A percentile compares a stretch with the other conserved stretches of the same genome.
Evolutionary conservation across 2,797 vertebrate genomes (phyloP).

Genomic region (Chiloscyllium punctatum): DNA sequence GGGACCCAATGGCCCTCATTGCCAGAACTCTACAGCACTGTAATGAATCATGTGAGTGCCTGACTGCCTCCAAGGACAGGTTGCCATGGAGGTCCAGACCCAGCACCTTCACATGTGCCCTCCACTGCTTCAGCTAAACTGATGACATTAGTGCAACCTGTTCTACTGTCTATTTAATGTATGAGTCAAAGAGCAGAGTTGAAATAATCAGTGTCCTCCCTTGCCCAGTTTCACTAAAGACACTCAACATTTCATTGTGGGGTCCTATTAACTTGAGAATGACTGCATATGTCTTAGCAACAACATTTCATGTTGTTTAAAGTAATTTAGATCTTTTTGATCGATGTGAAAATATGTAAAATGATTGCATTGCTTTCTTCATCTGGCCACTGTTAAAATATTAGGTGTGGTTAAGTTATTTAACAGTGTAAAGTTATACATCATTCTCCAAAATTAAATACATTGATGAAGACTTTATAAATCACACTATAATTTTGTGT

Average conservation of each 20-base stretch:
- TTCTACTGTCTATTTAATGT: background rate
- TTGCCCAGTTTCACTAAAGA: background rate
- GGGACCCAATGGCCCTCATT: too few relatives aligned
- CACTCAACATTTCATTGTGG: background rate
- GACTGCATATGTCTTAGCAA: background rate
- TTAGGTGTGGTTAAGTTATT: constrained; percentile 10
- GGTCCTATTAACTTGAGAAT: background rate
- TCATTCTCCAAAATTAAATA: background rate
- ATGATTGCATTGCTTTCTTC: background rate
- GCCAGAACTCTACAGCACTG: too few relatives aligned
- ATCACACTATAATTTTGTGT: background rate
- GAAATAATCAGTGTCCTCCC: background rate
- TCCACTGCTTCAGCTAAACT: too few relatives aligned
- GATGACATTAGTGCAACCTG: too few relatives aligned
- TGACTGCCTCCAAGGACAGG: too few relatives aligned
- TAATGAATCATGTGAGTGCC: too few relatives aligned
- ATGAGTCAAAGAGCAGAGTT: background rate
- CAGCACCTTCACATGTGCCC: too few relatives aligned
- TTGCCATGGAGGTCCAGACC: too few relatives aligned
- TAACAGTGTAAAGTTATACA: background rate
- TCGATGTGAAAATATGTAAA: background rate
- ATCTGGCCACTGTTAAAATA: background rate
- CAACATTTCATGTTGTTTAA: background rate
- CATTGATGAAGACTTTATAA: background rate
- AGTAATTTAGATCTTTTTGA: background rate